phyloP scores from a whole-genome alignment of 37 sponge, comb jelly and placozoan genomes.

The Axinella damicornis region DNA sequence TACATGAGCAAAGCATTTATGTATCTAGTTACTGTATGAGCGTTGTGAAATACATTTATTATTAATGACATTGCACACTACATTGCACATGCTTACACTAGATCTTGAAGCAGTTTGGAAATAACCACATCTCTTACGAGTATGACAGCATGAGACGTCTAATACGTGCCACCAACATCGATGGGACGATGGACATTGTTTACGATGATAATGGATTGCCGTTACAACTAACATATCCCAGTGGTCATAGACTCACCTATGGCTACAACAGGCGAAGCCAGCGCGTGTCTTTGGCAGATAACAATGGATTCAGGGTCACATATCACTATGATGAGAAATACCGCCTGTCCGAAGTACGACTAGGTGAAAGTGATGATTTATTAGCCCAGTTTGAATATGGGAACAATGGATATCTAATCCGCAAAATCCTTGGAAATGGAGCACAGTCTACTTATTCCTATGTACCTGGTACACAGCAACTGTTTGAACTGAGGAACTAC shows the following conservation, averaged over 20 bases:
- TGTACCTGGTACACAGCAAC: background rate
- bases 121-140: background rate
- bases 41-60: no score
- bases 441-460: conserved; percentile 25
- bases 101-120: background rate
- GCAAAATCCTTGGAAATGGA: conserved; percentile 32
- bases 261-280: conserved; percentile 27
- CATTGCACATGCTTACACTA: background rate
- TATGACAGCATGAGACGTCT: conserved; percentile 24
- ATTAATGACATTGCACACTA: no score
- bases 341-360: background rate
- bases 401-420: background rate
- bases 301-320: conserved; percentile 36
- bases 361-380: background rate
- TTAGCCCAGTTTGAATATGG: conserved; percentile 8
- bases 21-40: no score
- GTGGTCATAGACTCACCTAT: conserved; percentile 31
- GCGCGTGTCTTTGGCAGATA: conserved; percentile 13
- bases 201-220: conserved; percentile 25
- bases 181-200: conserved; percentile 3
- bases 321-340: conserved; percentile 11
- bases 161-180: conserved; percentile 10
- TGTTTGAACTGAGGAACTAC: conserved; percentile 25
- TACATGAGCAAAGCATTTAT: no score
- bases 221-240: conserved; percentile 15